Evolutionary conservation across 1,140 invertebrate genomes (phyloP), one percentile per base, ranked within the genome.

Genomic region (Eumeta japonica): DNA sequence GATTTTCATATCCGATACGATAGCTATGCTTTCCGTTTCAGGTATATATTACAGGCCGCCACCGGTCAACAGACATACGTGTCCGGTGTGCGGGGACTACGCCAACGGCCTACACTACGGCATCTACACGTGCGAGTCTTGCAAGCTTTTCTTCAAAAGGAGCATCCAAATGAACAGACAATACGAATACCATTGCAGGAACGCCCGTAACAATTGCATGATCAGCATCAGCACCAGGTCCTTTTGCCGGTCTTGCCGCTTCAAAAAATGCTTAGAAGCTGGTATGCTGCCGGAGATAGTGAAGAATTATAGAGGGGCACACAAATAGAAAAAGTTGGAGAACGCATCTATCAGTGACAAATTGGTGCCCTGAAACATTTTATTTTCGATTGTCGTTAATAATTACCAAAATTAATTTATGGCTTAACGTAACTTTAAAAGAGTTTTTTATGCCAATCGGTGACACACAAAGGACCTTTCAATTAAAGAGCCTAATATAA

Each of bases 111-210:
- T 42, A 1, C 58, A 68, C 32, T 68, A 68, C 39, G 64, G 62
- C 0, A 35, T 60, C 0, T 38, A 34, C 4, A 58, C 60, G 0
- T 68, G 62, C 27, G 60, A 65, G 34, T 62, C 62, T 3, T 68
- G 64, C 35, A 68, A 65, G 17, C 42, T 53, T 4, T 68, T 68
- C 53, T 68, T 68, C 47, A 64, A 63, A 31, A 33, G 64, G 3
- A 48, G 55, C 3, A 5, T 63, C 0, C 51, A 56, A 17, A 35
- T 52, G 35, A 29, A 51, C 3, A 55, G 54, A 29, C 30, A 52
- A n/a, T 17, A 15, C 0, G 34, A 29, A 3, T 60, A 62, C 18
- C 3, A 20, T 2, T 61, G 55, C 27, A n/a, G n/a, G n/a, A 37
- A 31, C n/a, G 13, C 11, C 4, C 28, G 29, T 1, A 34, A 27